Base-by-base conservation (phyloP, 2,888 invertebrate genomes). In the Sinotaia quadrata region DNA sequence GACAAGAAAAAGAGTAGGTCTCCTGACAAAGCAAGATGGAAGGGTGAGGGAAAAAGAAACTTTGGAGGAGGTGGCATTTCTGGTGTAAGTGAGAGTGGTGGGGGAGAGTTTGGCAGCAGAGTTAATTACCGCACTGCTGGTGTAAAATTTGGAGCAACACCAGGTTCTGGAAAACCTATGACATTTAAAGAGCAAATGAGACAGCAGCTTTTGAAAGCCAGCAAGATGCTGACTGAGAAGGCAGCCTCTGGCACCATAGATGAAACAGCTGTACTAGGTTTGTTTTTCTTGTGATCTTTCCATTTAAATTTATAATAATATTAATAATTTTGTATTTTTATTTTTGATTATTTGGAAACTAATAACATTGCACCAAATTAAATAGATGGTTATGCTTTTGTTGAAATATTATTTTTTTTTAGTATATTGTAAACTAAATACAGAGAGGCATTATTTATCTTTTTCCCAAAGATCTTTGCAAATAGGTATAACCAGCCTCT, bases 101-200 rank as follows among this genome's bases (percentile, higher is more conserved):
- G 8, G 21, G 41, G 41, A 12, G 33, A 37, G 37, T 15, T 21
- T 10, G 37, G 59, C 2, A 27, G 37, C 18, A 57, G 62, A 8
- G 41, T 61, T 27, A 70, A 41, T 12, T 34, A 37, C 5, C 66
- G 69, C 24, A 65, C 69, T 4, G 21, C 44, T 3, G 69, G 61
- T 8, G 63, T 51, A 15, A 71, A 63, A 49, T 68, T 67, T 51
- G 67, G 69, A 2, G 44, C 62, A 0, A 57, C 65, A 7, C 58
- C 78, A 18, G 72, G 72, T 12, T 34, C 74, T 18, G 73, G 73
- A n/a, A 80, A 82, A 71, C 81, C 83, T 31, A 49, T 83, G 74
- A 83, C 82, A 12, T 86, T 85, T 71, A 85, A 85, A 69, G 85
- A 87, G 63, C 77, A 83, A 69, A 80, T 86, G 83, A 83, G 84